Evolutionary conservation across 2,888 invertebrate genomes (phyloP).

Genomic region (Dermolepida albohirtum): DNA sequence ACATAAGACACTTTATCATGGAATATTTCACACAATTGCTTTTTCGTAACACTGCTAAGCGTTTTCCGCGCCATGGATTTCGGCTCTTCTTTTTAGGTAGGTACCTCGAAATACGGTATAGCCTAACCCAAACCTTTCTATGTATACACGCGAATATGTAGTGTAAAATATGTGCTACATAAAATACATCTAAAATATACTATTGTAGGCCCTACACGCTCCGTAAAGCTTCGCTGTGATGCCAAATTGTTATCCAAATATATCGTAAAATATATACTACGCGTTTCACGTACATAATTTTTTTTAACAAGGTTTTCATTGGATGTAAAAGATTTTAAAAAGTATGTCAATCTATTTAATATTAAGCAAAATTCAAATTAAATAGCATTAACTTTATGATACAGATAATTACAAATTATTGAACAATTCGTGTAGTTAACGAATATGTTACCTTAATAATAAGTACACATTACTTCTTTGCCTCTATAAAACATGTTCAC

Average conservation of each 20-base stretch:
- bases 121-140: slow-evolving; percentile 12
- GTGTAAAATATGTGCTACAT: slow-evolving; percentile 40
- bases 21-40: slow-evolving; percentile 47
- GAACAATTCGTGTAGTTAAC: too few species aligned
- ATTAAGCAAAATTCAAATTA: too few species aligned
- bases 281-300: slow-evolving; percentile 18
- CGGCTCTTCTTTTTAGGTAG: slow-evolving; percentile 17
- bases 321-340: not conserved
- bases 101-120: slow-evolving; percentile 26
- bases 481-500: too few species aligned
- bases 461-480: too few species aligned
- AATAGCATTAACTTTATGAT: too few species aligned
- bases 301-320: slow-evolving; percentile 16
- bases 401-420: too few species aligned
- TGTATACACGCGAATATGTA: slow-evolving; percentile 39
- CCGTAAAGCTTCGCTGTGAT: slow-evolving; percentile 19
- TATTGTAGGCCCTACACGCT: slow-evolving; percentile 17
- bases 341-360: not conserved
- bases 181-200: slow-evolving; percentile 23
- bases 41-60: slow-evolving; percentile 43
- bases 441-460: too few species aligned
- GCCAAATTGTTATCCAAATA: slow-evolving; percentile 29
- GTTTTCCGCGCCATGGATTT: slow-evolving; percentile 41
- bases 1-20: slow-evolving; percentile 46
- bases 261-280: slow-evolving; percentile 17